Evolutionary conservation across 2,888 invertebrate genomes (phyloP), one percentile per base, ranked within the genome.

Genomic region (Microplitis manilae): DNA sequence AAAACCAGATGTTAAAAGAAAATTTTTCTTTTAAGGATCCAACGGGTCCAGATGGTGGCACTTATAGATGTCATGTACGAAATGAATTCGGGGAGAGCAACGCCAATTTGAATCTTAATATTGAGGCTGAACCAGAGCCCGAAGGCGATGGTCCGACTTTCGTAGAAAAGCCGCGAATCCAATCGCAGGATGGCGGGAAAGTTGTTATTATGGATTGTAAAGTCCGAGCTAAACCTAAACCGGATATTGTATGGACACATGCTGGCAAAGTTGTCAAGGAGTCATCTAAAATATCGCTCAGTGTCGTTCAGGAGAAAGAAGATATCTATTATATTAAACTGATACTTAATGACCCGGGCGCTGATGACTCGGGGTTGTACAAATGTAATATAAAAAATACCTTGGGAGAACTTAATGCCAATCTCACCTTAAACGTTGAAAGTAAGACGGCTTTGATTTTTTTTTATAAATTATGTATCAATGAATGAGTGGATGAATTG

Each of bases 341-440:
- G 83, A 96, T 96, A 90, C 92, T 97, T 62, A 93, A 94, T 86
- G 97, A 98, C 91, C 98, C 98, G 82, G 96, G 96, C 87, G 93
- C 97, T 81, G 96, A 96, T 87, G 99, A 99, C 92, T 98, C 98
- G 85, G 99, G 99, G 83, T 93, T 98, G 81, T 99, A 99, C 92
- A 98, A 98, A 91, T 98, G 99, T 91, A 98, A 97, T 88, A 97
- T 98, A 86, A 98, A 97, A 91, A 99, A 98, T 91, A 94, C 94
- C 87, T 94, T 96, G 88, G 99, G 99, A 85, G 98, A 99, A 93
- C 94, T 98, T 82, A 98, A 98, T 90, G 98, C 98, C 79, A 98
- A 98, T 91, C 93, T 98, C 83, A 98, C 98, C 84, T 94, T 99
- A 85, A 98, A 99, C 91, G 97, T 99, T 91, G 98, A 98, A 95